A percentile compares a stretch with the other conserved stretches of the same genome.
Conservation (phyloP, 2,797 vertebrate species). For the Dendrocincla tyrannina region DNA sequence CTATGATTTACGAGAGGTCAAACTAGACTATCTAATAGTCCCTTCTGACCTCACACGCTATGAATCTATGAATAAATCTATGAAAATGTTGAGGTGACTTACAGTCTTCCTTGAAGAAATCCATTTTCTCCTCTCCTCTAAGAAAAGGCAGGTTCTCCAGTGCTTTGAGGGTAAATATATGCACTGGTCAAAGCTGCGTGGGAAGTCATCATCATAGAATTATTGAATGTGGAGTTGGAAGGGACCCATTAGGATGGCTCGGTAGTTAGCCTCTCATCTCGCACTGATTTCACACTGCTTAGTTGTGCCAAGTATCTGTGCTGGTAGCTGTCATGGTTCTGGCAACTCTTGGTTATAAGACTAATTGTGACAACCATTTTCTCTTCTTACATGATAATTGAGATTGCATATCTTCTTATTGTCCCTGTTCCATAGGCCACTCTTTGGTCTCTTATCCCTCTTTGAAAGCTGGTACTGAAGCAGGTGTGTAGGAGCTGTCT, state of each 20-base stretch:
- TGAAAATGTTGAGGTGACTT: background rate
- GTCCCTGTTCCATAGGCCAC: background rate
- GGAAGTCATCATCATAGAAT: background rate
- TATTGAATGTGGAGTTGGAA: background rate
- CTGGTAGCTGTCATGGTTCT: background rate
- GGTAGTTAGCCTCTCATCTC: background rate
- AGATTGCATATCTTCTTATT: background rate
- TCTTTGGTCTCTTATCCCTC: background rate
- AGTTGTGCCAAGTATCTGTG: rapidly evolving
- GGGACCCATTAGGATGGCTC: background rate
- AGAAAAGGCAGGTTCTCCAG: background rate
- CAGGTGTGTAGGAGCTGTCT: background rate
- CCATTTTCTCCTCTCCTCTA: background rate
- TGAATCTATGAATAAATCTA: background rate
- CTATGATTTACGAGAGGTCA: background rate
- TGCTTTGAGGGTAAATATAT: background rate
- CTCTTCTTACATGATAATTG: rapidly evolving
- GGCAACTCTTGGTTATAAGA: background rate
- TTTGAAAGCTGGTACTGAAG: background rate
- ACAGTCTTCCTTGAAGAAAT: background rate
- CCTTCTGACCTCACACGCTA: background rate
- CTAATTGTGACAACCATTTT: background rate
- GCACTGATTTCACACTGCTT: background rate
- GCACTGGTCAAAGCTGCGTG: background rate
- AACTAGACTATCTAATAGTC: background rate